Percentiles rank a stretch among this genome's conserved stretches.
Evolutionary conservation across 1,140 invertebrate genomes (phyloP).

Genomic region (Agrypnia vestita): DNA sequence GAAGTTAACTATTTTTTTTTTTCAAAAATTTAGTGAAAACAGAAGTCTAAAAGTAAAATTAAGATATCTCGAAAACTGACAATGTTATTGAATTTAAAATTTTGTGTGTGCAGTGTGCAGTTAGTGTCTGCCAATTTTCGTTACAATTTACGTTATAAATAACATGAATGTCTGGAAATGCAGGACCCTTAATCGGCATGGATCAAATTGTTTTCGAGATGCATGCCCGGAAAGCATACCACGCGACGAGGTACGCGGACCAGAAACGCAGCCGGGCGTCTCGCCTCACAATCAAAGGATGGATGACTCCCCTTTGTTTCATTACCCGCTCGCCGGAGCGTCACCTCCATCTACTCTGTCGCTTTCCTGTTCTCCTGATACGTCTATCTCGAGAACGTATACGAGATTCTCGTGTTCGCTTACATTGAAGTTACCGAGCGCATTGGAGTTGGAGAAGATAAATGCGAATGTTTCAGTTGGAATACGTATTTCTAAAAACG

Average conservation of each 20-base stretch:
- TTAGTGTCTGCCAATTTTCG: too few species aligned
- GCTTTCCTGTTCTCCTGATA: slow-evolving; percentile 30
- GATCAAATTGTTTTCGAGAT: slow-evolving; percentile 32
- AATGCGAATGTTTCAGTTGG: slow-evolving; percentile 5
- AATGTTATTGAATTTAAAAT: too few species aligned
- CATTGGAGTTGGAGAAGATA: background rate
- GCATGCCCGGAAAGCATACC: slow-evolving; percentile 4
- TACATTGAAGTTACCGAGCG: background rate
- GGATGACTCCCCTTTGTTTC: slow-evolving; percentile 45
- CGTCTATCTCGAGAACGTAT: slow-evolving; percentile 18
- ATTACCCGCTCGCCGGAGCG: slow-evolving; percentile 33
- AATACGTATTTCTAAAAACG: background rate
- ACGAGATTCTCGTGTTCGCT: background rate
- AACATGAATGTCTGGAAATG: slow-evolving; percentile 15
- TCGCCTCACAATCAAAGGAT: slow-evolving; percentile 47
- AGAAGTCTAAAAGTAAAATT: too few species aligned
- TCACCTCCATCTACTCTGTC: slow-evolving; percentile 29
- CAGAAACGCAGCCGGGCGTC: slow-evolving; percentile 32
- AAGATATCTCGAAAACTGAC: too few species aligned
- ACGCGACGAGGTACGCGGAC: background rate
- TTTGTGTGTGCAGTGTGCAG: too few species aligned
- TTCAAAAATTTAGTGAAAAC: too few species aligned
- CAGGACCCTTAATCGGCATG: slow-evolving; percentile 11
- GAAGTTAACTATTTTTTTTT: too few species aligned
- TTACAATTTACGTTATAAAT: slow-evolving; percentile 5